Base-by-base conservation (phyloP, 2,797 vertebrate genomes). In the Hydrolagus colliei region DNA sequence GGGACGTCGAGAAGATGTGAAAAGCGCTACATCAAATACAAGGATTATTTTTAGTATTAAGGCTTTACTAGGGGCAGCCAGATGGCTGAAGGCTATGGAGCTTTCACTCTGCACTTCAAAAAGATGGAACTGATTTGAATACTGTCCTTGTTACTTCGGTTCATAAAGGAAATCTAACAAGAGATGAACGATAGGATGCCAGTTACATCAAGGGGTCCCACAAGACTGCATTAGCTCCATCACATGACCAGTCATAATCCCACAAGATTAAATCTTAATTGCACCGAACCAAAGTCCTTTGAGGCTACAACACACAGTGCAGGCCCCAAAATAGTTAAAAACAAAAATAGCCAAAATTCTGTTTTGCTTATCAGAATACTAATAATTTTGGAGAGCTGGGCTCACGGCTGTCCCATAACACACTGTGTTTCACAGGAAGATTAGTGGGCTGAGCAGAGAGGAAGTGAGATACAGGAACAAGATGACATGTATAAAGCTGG, bases 401-500 rank as follows among this genome's bases (percentile, higher is more conserved):
- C 71, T 71, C 35, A 52, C 2, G 65, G 41, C 79, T 71, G 9
- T 18, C 71, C 18, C 71, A 41, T 84, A 32, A 52, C 41, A 18
- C 63, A 9, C 63, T 52, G 65, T 84, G 41, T 68, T 68, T 84
- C 79, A 67, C 65, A 52, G 79, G 79, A 84, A 84, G 32, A 32
- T 77, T 13, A 71, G 79, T 84, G 67, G 2, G 65, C 79, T 20
- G 14, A 5, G 71, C 79, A 71, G 79, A 41, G n/a, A 84, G 32
- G 79, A 84, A 84, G 79, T 84, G 32, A 84, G 32, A 84, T 71
- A 18, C 52, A 77, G 41, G 20, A 41, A 20, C 59, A 20, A 77
- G n/a, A 77, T 84, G 65, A 84, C 65, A 41, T 35, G 27, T 71
- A 68, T 32, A 71, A 84, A 71, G 79, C 79, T 41, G 11, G 79